Base-by-base conservation (phyloP, 2,888 invertebrate species). In the Napeogenes sylphis region DNA sequence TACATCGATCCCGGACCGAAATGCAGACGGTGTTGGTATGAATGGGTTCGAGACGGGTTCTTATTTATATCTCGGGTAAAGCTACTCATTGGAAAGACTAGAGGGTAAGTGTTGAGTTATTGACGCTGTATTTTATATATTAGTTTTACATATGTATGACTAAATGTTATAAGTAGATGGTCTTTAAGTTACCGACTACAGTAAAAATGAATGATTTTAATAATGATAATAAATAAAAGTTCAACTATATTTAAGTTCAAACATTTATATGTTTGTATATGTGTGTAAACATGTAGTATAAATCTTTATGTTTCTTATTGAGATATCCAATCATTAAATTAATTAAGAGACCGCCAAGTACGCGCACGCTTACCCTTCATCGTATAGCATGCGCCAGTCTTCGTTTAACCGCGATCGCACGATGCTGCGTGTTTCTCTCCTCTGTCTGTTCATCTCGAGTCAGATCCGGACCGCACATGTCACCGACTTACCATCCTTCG, bases 361-460 rank as follows among this genome's bases (percentile, higher is more conserved):
- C 42, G 10, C 10, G 42, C 42, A 42, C 42, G 10, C 8, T 42
- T 10, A 65, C 57, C 70, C 73, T 65, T 75, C 73, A 72, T 74
- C 70, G 68, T 64, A 66, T 32, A 30, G 58, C 66, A 68, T 68
- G 64, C 68, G 75, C 70, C 84, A 82, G 81, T 83, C 78, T 73
- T 63, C 70, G 65, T 69, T 69, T 71, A 76, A 74, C 75, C 80
- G 82, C 80, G 79, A 63, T 63, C 76, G 75, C 81, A 80, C 65
- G 62, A 88, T 87, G 90, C 72, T 83, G 84, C 80, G 82, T 68
- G 69, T 80, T 64, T 64, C 77, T 62, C 66, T 85, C 0, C 67
- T 85, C 4, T 69, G 85, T 21, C 70, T 82, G 47, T 70, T 87
- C 14, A 77, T 85, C 46, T 73, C 82, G 59, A 77, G 78, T 65